Conservation (phyloP, 2,888 invertebrate species). For the Palloptera scutellata region DNA sequence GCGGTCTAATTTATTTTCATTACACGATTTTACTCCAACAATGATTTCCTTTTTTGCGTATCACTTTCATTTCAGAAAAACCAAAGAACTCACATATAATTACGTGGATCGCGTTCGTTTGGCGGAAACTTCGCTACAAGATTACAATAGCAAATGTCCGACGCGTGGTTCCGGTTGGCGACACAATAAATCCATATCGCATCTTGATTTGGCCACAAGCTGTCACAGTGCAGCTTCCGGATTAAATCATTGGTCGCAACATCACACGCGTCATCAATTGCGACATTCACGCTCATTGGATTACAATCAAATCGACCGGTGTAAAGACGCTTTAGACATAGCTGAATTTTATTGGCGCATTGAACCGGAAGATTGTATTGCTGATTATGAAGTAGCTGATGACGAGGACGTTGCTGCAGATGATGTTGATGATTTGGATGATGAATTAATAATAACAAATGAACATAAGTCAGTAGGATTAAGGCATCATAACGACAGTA, state of each 20-base stretch:
- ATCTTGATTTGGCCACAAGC: conserved; percentile 68
- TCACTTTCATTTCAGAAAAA: conserved; percentile 44
- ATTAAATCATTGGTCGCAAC: conserved; percentile 56
- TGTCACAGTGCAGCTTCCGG: conserved; percentile 55
- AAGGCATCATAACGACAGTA: conserved; percentile 26
- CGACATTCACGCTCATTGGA: conserved; percentile 61
- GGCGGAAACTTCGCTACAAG: conserved; percentile 53
- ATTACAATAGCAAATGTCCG: conserved; percentile 47
- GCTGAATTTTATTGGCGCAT: conserved; percentile 62
- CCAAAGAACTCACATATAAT: conserved; percentile 62
- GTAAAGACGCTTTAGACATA: conserved; percentile 59
- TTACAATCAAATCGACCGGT: conserved; percentile 55
- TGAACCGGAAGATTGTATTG: conserved; percentile 54
- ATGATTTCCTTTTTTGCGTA: no score
- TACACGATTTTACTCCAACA: no score
- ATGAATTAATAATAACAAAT: conserved; percentile 33
- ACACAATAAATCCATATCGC: conserved; percentile 63
- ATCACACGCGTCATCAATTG: conserved; percentile 46
- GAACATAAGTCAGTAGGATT: conserved; percentile 4
- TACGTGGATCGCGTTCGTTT: conserved; percentile 65
- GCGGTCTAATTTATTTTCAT: no score
- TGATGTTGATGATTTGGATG: conserved; percentile 42
- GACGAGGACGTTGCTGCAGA: conserved; percentile 43
- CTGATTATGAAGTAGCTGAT: conserved; percentile 43
- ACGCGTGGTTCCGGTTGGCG: conserved; percentile 64